phyloP scores from a whole-genome alignment of 2,888 invertebrate genomes.

The Drosophila crucigera region DNA sequence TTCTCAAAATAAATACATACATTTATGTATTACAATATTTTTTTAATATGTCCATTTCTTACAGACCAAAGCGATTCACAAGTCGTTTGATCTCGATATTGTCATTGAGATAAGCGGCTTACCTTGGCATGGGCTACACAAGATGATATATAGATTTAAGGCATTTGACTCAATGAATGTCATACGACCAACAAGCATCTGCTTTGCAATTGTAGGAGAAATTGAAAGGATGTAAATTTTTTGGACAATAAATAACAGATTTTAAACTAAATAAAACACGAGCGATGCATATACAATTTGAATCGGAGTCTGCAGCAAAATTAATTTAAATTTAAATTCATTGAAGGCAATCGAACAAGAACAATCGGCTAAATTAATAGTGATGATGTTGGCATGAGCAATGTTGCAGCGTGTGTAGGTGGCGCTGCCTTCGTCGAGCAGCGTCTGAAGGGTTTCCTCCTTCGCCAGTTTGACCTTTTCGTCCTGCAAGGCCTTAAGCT shows the following conservation, averaged over 20 bases:
- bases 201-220: neutral
- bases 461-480: conserved; percentile 97
- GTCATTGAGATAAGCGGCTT: neutral
- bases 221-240: neutral
- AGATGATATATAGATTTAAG: neutral
- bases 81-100: neutral
- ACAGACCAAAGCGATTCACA: conserved; percentile 18
- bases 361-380: conserved; percentile 87
- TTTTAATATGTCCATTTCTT: neutral
- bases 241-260: neutral
- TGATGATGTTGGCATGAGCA: conserved; percentile 95
- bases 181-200: neutral
- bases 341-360: neutral
- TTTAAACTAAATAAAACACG: neutral
- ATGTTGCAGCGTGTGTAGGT: conserved; percentile 96
- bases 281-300: too few relatives aligned
- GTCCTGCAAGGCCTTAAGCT: conserved; percentile 92
- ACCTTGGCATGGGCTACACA: conserved; percentile 1
- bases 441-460: conserved; percentile 93
- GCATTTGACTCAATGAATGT: neutral
- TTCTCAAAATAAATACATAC: neutral
- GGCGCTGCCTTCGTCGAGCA: conserved; percentile 94
- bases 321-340: neutral
- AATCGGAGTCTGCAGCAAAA: neutral
- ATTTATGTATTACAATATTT: neutral